Base-by-base conservation (phyloP, 2,113 vertebrate species). In the Bungarus multicinctus region DNA sequence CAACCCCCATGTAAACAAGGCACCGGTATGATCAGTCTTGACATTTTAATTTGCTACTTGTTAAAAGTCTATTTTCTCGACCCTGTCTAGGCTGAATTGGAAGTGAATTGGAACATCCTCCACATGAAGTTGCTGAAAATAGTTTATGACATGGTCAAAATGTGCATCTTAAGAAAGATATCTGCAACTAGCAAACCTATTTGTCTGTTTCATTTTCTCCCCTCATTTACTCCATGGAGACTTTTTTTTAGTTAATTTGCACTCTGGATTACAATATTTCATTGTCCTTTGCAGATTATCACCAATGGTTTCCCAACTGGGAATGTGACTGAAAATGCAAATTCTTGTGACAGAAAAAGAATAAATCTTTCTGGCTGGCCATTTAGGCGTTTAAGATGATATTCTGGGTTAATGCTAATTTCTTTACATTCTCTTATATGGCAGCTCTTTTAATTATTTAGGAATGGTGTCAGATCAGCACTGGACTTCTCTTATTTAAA, bases 11-110 rank as follows among this genome's bases (percentile, higher is more conserved):
- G 95, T 97, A 97, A 96, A 97, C 96, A 97, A 95, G 94, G 88
- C 34, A 64, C 91, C 93, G 0, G 60, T 93, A 74, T 97, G 97
- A 97, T 97, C 96, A 95, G 93, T 97, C 95, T 97, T 97, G 96
- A 97, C 96, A 96, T 97, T 97, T 97, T 95, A 97, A 97, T 97
- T 97, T 96, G 74, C 89, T 69, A 74, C 94, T 96, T 96, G 86
- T 96, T 97, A 95, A 90, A 96, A 97, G 96, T 95, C 95, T 93
- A 94, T 97, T 97, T 97, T 93, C 94, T 94, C n/a, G 93, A 94
- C 93, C 95, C 93, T 94, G 92, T 95, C 95, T 92, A 94, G 94
- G 91, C 89, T 96, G 92, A 93, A 96, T 97, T 92, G 94, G 96
- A 94, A 96, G 95, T 95, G 94, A 95, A 94, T 95, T 93, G 92